These are phyloP conservation scores for Muraenolepis orangiensis DNA, from an alignment of 2,797 vertebrate genomes.

Conservation along the genomic window DNA sequence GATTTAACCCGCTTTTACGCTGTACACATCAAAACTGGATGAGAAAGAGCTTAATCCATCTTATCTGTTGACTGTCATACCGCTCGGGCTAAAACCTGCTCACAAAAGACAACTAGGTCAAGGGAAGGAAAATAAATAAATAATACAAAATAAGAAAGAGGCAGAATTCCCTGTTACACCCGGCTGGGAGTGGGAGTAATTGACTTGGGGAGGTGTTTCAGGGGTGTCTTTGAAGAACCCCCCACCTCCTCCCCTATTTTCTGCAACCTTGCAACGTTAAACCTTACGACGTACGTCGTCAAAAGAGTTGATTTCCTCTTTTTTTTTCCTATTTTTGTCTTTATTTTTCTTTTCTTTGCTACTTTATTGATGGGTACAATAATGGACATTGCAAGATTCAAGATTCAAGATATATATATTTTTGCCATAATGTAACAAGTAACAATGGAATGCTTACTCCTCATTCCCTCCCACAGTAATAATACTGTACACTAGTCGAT, in stretches of 20 bases:
- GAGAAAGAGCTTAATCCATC: slow-evolving; percentile 84
- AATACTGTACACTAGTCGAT: no score
- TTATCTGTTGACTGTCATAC: slow-evolving; percentile 88
- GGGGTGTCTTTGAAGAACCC: slow-evolving; percentile 61
- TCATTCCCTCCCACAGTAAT: no score
- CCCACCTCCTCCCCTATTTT: no score
- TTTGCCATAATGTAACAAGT: no score
- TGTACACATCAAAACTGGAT: slow-evolving; percentile 84
- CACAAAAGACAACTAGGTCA: slow-evolving; percentile 87
- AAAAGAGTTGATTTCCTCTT: no score
- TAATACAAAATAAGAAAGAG: slow-evolving; percentile 58
- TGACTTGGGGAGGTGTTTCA: slow-evolving; percentile 70
- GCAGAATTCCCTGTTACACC: slow-evolving; percentile 71
- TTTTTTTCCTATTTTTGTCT: not conserved
- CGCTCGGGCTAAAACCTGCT: slow-evolving; percentile 83
- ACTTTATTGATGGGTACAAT: not conserved
- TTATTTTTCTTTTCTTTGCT: slow-evolving; percentile 9
- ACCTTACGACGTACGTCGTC: no score
- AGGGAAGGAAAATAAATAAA: slow-evolving; percentile 61
- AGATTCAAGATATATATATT: no score
- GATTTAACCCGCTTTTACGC: slow-evolving; percentile 84
- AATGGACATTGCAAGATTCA: no score
- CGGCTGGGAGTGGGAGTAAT: slow-evolving; percentile 79
- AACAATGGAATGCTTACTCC: no score
- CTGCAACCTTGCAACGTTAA: no score